Conservation (phyloP, 2,888 invertebrate genomes). For the Caenorhabditis zanzibari region DNA sequence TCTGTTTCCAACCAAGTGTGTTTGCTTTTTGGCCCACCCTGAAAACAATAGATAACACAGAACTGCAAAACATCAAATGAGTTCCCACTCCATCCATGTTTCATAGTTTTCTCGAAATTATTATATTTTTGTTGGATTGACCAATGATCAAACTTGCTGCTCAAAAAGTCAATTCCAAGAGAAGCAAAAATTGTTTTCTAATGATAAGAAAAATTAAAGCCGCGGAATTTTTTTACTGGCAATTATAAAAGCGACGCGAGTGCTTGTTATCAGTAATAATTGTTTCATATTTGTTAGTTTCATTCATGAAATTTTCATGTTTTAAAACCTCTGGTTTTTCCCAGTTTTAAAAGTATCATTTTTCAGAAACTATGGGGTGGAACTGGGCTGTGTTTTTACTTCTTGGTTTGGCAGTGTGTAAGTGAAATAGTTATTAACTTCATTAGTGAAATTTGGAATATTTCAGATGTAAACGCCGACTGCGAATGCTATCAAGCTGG, state of each 20-base stretch:
- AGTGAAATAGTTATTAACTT: neutral
- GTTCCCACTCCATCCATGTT: no score
- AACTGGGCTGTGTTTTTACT: neutral
- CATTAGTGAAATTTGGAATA: no score
- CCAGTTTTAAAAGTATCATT: neutral
- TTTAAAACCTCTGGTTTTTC: neutral
- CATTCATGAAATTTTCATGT: neutral
- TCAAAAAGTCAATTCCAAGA: no score
- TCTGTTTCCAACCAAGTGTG: no score
- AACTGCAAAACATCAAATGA: no score
- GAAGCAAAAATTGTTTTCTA: neutral
- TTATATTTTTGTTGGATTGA: no score
- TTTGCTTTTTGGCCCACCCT: no score
- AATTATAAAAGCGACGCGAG: neutral
- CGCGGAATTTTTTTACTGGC: neutral
- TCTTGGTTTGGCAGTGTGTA: neutral
- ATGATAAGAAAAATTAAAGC: neutral
- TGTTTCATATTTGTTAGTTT: neutral
- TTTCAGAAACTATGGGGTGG: constrained; percentile 1
- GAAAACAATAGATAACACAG: no score
- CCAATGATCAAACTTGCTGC: no score
- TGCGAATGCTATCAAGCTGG: constrained; percentile 29
- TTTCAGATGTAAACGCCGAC: neutral
- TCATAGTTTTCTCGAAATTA: no score
- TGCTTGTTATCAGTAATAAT: constrained; percentile 2